A percentile compares a stretch with the other conserved stretches of the same genome.
These are phyloP conservation scores for Calyptomena viridis DNA, from an alignment of 2,113 vertebrate genomes.

Conservation along the genomic window DNA sequence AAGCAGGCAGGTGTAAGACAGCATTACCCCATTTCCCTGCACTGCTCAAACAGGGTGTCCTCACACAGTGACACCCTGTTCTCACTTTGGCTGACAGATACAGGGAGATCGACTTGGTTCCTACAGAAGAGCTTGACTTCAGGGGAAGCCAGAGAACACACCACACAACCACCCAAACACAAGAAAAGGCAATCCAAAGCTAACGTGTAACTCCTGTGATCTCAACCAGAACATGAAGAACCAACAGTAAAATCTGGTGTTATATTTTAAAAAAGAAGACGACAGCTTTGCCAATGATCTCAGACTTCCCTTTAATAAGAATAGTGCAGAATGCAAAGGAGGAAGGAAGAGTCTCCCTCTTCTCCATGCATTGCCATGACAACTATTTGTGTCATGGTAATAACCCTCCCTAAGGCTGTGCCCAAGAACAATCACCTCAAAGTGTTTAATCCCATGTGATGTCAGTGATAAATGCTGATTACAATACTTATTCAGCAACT, in stretches of 20 bases:
- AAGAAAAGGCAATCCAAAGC: background rate
- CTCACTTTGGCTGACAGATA: background rate
- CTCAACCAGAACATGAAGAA: background rate
- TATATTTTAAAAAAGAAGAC: background rate
- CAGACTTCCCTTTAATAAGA: background rate
- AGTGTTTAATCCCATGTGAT: constrained; percentile 54
- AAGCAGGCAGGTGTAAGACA: background rate
- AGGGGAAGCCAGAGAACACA: background rate
- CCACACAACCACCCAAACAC: rapidly evolving
- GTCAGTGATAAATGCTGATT: constrained; percentile 48
- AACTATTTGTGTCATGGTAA: constrained; percentile 60
- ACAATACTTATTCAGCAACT: constrained; percentile 54
- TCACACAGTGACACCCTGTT: background rate
- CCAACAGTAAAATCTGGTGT: background rate
- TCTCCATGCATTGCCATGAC: constrained; percentile 58
- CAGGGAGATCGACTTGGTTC: rapidly evolving
- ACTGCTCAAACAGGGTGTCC: background rate
- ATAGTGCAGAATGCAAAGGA: constrained; percentile 2
- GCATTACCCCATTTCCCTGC: background rate
- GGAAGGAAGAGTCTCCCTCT: constrained; percentile 56
- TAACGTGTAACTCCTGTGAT: rapidly evolving
- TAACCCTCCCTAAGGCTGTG: constrained; percentile 43
- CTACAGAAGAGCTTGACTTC: background rate
- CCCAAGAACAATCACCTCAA: constrained; percentile 52
- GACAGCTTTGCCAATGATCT: background rate